These are phyloP conservation scores for Crotalus tigris DNA, from an alignment of 2,113 vertebrate species.

Conservation along the genomic window DNA sequence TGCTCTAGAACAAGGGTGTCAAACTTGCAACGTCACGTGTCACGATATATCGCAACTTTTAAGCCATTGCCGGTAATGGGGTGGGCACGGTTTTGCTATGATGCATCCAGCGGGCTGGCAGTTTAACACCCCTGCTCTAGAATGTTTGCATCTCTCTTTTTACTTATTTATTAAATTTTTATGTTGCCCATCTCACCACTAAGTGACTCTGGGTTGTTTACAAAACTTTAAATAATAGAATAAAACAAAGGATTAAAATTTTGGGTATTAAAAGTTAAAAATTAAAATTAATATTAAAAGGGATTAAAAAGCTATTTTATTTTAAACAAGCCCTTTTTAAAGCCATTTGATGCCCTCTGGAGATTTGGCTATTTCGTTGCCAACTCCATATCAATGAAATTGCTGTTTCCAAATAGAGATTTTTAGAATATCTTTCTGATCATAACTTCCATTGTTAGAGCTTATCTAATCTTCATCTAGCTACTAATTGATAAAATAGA, in stretches of 20 bases:
- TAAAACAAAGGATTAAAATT: background rate
- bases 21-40: no score
- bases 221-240: background rate
- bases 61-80: no score
- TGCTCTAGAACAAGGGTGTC: background rate
- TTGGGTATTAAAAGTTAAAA: background rate
- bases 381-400: background rate
- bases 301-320: background rate
- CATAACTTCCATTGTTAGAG: background rate
- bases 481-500: background rate
- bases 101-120: no score
- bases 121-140: background rate
- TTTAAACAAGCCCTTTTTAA: background rate
- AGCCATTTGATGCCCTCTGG: background rate
- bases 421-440: background rate
- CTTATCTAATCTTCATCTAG: background rate
- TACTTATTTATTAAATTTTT: background rate
- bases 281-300: background rate
- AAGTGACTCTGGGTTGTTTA: background rate
- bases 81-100: no score
- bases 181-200: background rate
- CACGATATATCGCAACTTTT: no score
- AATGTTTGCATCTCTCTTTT: background rate
- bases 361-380: background rate
- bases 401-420: background rate